Evolutionary conservation across 2,113 vertebrate species (phyloP), one percentile per base, ranked within the genome.

Genomic region (Polypterus senegalus): DNA sequence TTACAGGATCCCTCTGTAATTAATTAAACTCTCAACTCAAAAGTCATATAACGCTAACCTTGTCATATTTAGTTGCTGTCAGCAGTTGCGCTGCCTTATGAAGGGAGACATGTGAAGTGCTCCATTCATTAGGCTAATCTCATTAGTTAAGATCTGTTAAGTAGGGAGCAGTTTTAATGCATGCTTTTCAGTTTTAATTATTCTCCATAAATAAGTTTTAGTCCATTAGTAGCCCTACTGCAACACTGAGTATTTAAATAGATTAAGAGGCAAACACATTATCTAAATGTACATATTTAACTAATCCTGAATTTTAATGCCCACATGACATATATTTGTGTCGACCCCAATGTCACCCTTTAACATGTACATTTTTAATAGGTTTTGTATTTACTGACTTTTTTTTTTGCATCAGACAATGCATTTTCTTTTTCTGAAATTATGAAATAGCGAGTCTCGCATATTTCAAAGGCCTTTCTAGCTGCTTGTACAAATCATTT

Each of bases 101-200:
- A 69, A 72, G 65, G 62, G 61, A 58, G 60, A 76, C 76, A 72
- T 69, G 71, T 77, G 79, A 80, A 83, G 81, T 81, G 81, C 75
- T 71, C 81, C 81, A 85, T 86, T 88, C 83, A 85, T 87, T 85
- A 85, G 77, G 62, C 78, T 87, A 88, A 88, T 86, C 83, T 84
- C 74, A 86, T 88, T 88, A 88, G 83, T 79, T 81, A 81, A 86
- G 86, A 88, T 85, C 84, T 86, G 84, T 84, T 85, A 86, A 87
- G 86, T 82, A 87, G 81, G 78, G 81, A 80, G 71, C 58, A 70
- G 78, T 85, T 86, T 84, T 82, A 86, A 84, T 86, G 84, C 82
- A 82, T 77, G 83, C 84, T 82, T 87, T 84, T 81, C 78, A 77
- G 76, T 85, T 88, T 87, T 86, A 86, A 85, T 88, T 86, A 84